A percentile compares a stretch with the other conserved stretches of the same genome.
phyloP scores from a whole-genome alignment of 2,797 vertebrate species.

The Iguana delicatissima region DNA sequence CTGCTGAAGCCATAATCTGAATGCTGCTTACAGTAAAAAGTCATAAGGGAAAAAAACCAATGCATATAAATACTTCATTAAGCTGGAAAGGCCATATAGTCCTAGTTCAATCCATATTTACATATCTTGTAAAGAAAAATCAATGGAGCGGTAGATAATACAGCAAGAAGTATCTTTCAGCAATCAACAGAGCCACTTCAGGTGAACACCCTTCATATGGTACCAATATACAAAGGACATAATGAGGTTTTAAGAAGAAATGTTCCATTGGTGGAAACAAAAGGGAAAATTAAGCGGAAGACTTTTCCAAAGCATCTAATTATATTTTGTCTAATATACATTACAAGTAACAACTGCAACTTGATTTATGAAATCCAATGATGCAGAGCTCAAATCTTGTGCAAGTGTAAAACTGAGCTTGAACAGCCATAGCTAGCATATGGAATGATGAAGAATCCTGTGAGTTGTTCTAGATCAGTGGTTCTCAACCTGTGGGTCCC shows the following conservation, averaged over 20 bases:
- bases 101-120: not conserved
- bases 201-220: not conserved
- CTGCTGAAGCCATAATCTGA: not conserved
- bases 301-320: not conserved
- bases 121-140: not conserved
- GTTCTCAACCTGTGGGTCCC: too few species aligned
- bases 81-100: constrained; percentile 13
- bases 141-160: not conserved
- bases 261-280: not conserved
- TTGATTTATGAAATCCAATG: not conserved
- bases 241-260: not conserved
- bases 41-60: not conserved
- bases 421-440: not conserved
- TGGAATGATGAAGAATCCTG: not conserved
- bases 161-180: not conserved
- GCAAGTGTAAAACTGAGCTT: not conserved
- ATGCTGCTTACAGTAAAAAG: not conserved
- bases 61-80: constrained; percentile 16
- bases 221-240: not conserved
- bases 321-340: not conserved
- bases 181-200: not conserved
- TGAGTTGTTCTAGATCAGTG: too few species aligned
- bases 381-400: not conserved
- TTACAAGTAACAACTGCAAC: not conserved
- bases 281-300: not conserved